Evolutionary conservation across 2,113 vertebrate genomes (phyloP), one percentile per base, ranked within the genome.

Genomic region (Nannobrachium achirus): DNA sequence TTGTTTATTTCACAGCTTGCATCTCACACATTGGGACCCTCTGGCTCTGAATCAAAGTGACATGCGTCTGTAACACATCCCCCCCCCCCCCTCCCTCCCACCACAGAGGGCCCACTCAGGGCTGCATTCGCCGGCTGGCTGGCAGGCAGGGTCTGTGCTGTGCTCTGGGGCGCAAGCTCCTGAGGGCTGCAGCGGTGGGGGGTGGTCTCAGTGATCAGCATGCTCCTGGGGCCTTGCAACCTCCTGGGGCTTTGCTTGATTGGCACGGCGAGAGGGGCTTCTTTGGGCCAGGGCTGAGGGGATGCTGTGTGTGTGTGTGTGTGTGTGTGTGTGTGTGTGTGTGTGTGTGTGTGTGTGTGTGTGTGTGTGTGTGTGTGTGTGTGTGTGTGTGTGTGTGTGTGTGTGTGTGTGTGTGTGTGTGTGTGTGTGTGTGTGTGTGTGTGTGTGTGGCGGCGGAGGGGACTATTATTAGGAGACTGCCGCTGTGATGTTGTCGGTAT

Each of bases 241-340:
- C 73, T 76, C 72, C 75, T 41, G 20, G 76, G 61, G 49, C 63
- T 72, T 76, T 42, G 16, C 73, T 82, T 86, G 86, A 88, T 86
- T 83, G 71, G 80, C 86, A 33, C 25, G 38, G 82, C 79, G 73
- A 74, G 71, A 75, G 69, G 63, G 14, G 66, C 46, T 69, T 78
- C 1, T 75, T 61, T 51, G 76, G 56, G 65, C 57, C 39, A 49
- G 18, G 70, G 68, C 67, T 53, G 78, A 69, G 75, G n/a, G 69
- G 56, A 71, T 73, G 79, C 60, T 15, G 38, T 63, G 51, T 1
- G 51, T 11, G 48, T 8, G 10, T 25, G 20, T 25, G 20, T 25
- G 1, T 25, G 20, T 25, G 20, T 25, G 20, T 25, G 20, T 25
- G 20, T 25, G 20, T 25, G 20, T 25, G 20, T 25, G 20, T 25